Base-by-base conservation (phyloP, 2,113 vertebrate genomes). In the Pimephales promelas region DNA sequence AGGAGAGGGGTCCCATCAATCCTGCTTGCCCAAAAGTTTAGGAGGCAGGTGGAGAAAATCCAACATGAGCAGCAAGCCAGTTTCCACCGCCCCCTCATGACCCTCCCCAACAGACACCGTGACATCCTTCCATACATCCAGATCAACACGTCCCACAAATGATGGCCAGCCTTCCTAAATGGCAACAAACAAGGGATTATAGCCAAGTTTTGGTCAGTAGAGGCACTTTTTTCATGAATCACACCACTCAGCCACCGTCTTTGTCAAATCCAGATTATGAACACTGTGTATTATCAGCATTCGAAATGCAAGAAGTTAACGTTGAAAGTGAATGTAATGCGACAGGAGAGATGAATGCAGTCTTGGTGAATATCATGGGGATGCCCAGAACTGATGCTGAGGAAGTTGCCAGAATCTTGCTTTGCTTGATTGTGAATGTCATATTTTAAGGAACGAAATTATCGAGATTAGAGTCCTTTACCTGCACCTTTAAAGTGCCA, bases 1-100 rank as follows among this genome's bases (percentile, higher is more conserved):
- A 93, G 96, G 88, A 94, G 95, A 90, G 96, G 95, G 59, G 91
- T 94, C 80, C 95, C 96, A 10, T 90, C 93, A 86, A 95, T 96
- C 89, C 90, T 96, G 83, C 93, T 91, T 18, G 93, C 95, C 89
- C 95, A 91, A 89, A 95, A 87, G 92, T 95, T 94, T 86, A 93
- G 94, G 88, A 94, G 92, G 92, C 95, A 94, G 85, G 93, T 92
- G 0, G 94, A 96, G 87, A 95, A 94, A 89, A 92, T 94, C 90
- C 94, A 94, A 87, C 95, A 93, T 6, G 92, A 93, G 13, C 95
- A 97, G 88, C 94, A 96, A 74, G 88, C 93, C 45, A 89, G 91
- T 88, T 91, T 89, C 16, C 97, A 96, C 91, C 92, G 95, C 90
- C 94, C 95, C 75, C 93, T 97, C 91, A 94, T 96, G 89, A 94